Evolutionary conservation across 2,888 invertebrate genomes (phyloP), one percentile per base, ranked within the genome.

Genomic region (Drosophila atroscutellata): DNA sequence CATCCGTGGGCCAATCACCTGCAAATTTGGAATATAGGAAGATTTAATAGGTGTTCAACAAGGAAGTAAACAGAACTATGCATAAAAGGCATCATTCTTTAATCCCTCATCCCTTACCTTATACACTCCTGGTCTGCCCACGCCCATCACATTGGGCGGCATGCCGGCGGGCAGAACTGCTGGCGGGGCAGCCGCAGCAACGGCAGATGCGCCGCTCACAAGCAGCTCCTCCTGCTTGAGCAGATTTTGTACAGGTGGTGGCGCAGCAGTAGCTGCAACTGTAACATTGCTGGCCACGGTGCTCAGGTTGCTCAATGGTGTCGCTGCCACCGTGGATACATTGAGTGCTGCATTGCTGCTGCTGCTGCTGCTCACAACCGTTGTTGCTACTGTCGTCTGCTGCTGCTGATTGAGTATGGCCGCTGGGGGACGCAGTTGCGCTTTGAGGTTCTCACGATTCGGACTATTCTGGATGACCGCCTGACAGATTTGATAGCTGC

Each of bases 381-480:
- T 45, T 45, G 45, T 62, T 47, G 66, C 55, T 49, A 65, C 50
- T 26, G 81, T 59, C 15, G 72, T 57, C 59, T 71, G 73, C 6
- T 71, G 63, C 47, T 81, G 91, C 69, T 87, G 90, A 52, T 75
- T 90, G 58, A 97, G 93, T 72, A 97, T 94, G 70, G 97, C 96
- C 3, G 97, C 97, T 18, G 97, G 97, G 50, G 97, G 97, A 78
- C 97, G 96, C 83, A 98, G 93, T 91, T 98, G 98, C 8, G 96
- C 96, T 66, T 97, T 95, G 55, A 98, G 93, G 86, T 97, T 97
- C 91, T 98, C 97, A 24, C 98, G 94, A 93, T 98, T 98, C 0
- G 97, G 97, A 91, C 98, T 98, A 93, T 97, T 98, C 93, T 98
- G 98, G 78, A 99, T 97, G n/a, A 97, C 97, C 50, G 97, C 97